Evolutionary conservation across 1,140 invertebrate species (phyloP), one percentile per base, ranked within the genome.

Genomic region (Dendrolimus kikuchii): DNA sequence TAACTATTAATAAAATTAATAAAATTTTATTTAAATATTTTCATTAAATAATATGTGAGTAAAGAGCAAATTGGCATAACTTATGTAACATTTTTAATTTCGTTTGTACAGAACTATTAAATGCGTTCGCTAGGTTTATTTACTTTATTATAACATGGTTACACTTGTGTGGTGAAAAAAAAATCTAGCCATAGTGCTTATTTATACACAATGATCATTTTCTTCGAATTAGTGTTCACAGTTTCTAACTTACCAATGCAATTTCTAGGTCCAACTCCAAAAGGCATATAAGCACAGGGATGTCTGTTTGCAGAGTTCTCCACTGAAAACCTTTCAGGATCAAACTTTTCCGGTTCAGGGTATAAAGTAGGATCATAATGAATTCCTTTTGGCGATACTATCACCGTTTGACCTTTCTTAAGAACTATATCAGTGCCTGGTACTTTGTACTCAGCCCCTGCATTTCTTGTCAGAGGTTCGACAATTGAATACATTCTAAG

Each of bases 401-500:
- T 4, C 3, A 67, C 51, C 5, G 39, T 41, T 9, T 39, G 23
- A 6, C 88, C 89, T 46, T 80, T 78, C 23, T 85, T 72, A 7
- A 91, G 73, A 0, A 78, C 74, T 1, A 88, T 60, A 39, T 88
- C 71, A 0, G 77, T 86, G 0, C 81, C 80, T 6, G 82, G 65
- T 36, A 91, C 68, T 54, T 82, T 88, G 57, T 90, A 91, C 36
- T 88, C 73, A 51, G 80, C 74, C 38, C 71, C 78, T 3, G 88
- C 83, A 10, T 78, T 74, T 41, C 91, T 79, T 59, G 87, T 64
- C 2, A 92, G 56, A 7, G 88, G 66, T 0, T 86, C 66, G 45
- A 87, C 82, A 0, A 90, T 84, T 2, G 91, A 89, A 64, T 91
- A 90, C 60, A 88, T 83, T 6, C 92, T 76, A 40, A 92, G 70